Evolutionary conservation across 2,797 vertebrate species (phyloP), one percentile per base, ranked within the genome.

Genomic region (Brachyalestes nurse): DNA sequence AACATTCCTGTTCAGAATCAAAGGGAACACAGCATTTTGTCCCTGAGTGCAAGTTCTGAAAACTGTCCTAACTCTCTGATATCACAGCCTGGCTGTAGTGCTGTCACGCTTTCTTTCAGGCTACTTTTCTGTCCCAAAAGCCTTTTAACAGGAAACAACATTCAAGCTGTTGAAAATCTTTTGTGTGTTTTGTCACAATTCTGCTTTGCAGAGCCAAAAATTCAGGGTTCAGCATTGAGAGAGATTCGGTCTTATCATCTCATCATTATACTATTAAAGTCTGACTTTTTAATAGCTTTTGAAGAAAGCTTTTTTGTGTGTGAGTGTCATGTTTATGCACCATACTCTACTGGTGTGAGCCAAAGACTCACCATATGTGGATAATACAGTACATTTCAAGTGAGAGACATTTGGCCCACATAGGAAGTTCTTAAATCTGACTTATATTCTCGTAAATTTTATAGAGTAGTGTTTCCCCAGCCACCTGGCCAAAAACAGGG

Each of bases 391-490:
- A 47, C 34, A 72, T 82, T 65, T 70, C 34, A 57, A 67, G 7
- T 23, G 19, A 19, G 34, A 78, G 62, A 67, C 71, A 53, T 79
- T 75, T 78, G 71, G 71, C 45, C 72, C 47, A 70, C 77, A 79
- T 51, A 83, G 81, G 64, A 83, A 38, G 77, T 75, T 70, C 81
- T 64, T 79, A 71, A 75, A 64, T 12, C 9, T 62, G 81, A 83
- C 76, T 79, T 79, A 78, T 79, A 79, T 55, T 75, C 72, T 62
- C 62, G 71, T 62, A 67, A 47, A 64, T 83, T 71, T 79, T 79
- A 70, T 65, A 73, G n/a, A 73, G 53, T 23, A 74, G 64, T 0
- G 51, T 74, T 73, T 70, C 55, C 49, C 28, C 10, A 82, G 64
- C 17, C 81, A 82, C 70, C 75, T 81, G 79, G 79, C 72, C 72